Evolutionary conservation across 1,140 invertebrate species (phyloP).

Genomic region (Cyphomyrmex costatus): DNA sequence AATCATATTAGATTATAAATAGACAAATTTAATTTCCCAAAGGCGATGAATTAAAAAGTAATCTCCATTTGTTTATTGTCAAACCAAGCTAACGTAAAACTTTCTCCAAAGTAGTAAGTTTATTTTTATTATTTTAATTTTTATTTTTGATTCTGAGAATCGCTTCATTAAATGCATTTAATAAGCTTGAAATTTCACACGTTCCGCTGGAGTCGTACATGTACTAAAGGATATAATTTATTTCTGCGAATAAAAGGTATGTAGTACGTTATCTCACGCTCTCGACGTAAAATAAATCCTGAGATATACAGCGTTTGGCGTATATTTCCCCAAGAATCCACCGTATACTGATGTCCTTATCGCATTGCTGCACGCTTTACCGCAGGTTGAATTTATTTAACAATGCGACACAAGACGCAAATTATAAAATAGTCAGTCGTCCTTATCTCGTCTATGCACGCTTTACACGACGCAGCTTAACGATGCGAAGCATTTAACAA

Average conservation of each 20-base stretch:
- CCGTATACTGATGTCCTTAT: constrained; percentile 56
- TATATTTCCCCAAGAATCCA: constrained; percentile 56
- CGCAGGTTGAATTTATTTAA: constrained; percentile 51
- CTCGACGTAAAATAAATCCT: constrained; percentile 61
- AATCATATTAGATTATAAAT: neutral
- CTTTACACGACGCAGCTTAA: constrained; percentile 20
- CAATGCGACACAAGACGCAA: constrained; percentile 40
- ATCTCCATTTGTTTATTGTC: neutral
- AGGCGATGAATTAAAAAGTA: neutral
- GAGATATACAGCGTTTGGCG: constrained; percentile 48
- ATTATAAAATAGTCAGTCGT: constrained; percentile 43
- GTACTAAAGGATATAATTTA: constrained; percentile 35
- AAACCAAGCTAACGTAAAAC: neutral
- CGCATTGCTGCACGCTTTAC: constrained; percentile 42
- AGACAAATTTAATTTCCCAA: constrained; percentile 1
- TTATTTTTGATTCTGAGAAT: neutral
- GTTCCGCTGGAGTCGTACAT: neutral
- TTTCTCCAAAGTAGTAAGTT: neutral
- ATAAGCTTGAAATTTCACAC: constrained; percentile 29
- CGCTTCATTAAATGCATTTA: constrained; percentile 23
- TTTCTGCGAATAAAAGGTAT: constrained; percentile 44
- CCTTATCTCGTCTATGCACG: constrained; percentile 38
- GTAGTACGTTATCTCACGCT: constrained; percentile 48
- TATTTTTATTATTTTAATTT: constrained; percentile 3
- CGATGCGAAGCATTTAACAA: constrained; percentile 42